Percentiles rank a stretch among this genome's conserved stretches.
These are phyloP conservation scores for Poeciliopsis gracilis DNA, from an alignment of 2,797 vertebrate species.

Conservation along the genomic window DNA sequence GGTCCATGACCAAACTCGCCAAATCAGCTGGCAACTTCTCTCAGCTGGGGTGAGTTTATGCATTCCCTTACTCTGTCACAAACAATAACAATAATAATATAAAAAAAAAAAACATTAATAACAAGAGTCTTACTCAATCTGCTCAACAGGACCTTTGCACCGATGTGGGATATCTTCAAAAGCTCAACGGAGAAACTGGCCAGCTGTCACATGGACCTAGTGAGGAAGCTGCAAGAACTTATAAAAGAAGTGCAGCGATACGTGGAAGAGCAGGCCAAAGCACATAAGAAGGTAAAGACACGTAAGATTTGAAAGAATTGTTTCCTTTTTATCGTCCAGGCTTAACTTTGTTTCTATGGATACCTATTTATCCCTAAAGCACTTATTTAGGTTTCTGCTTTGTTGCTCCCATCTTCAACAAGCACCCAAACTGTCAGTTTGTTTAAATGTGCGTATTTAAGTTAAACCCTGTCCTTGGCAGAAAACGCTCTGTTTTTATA, in stretches of 20 bases:
- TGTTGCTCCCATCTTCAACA: background rate
- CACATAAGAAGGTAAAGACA: conserved; percentile 92
- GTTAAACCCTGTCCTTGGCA: background rate
- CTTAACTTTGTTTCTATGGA: background rate
- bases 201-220: conserved; percentile 93
- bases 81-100: no score
- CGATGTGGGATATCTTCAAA: conserved; percentile 97
- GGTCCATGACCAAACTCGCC: conserved; percentile 97
- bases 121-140: background rate
- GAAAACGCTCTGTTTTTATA: background rate
- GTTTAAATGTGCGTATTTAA: background rate
- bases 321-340: background rate
- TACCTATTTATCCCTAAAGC: background rate
- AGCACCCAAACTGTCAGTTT: background rate
- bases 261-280: conserved; percentile 95
- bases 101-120: background rate
- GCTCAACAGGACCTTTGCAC: conserved; percentile 87
- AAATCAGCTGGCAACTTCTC: conserved; percentile 96
- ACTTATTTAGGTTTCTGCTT: background rate
- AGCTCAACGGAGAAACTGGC: conserved; percentile 95
- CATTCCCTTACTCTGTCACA: background rate
- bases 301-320: background rate
- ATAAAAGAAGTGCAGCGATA: conserved; percentile 99
- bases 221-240: conserved; percentile 93
- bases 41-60: conserved; percentile 89